Conservation (phyloP, 2,888 invertebrate species). For the Ganaspis brasiliensis region DNA sequence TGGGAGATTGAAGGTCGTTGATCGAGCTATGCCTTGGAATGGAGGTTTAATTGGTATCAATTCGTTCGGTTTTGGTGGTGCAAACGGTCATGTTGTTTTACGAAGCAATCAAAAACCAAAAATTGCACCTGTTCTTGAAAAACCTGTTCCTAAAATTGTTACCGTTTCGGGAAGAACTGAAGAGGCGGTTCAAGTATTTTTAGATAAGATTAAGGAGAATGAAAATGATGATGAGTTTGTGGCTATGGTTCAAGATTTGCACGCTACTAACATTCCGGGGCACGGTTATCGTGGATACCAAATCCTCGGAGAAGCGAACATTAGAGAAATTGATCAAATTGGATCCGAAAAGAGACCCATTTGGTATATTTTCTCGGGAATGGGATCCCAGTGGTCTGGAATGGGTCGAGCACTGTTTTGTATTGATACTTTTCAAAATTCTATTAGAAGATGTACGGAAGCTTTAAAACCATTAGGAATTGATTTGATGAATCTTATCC, state of each 20-base stretch:
- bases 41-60: constrained; percentile 97
- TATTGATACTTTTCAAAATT: constrained; percentile 91
- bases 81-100: constrained; percentile 94
- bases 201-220: constrained; percentile 84
- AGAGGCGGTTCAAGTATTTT: constrained; percentile 86
- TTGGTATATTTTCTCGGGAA: too few species aligned
- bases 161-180: constrained; percentile 93
- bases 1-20: constrained; percentile 93
- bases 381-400: too few species aligned
- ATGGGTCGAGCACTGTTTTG: too few species aligned
- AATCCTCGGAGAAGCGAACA: constrained; percentile 84
- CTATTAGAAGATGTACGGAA: constrained; percentile 89
- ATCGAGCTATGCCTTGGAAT: constrained; percentile 90
- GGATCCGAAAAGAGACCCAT: too few species aligned
- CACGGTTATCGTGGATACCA: too few species aligned
- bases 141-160: constrained; percentile 85
- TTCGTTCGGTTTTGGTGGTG: too few species aligned
- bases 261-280: constrained; percentile 85
- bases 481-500: constrained; percentile 91
- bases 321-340: constrained; percentile 82
- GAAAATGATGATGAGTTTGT: too few species aligned
- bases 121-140: constrained; percentile 82
- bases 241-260: too few species aligned
- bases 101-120: constrained; percentile 89
- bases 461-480: too few species aligned